phyloP scores from a whole-genome alignment of 2,113 vertebrate species.

The Deroptyus accipitrinus region DNA sequence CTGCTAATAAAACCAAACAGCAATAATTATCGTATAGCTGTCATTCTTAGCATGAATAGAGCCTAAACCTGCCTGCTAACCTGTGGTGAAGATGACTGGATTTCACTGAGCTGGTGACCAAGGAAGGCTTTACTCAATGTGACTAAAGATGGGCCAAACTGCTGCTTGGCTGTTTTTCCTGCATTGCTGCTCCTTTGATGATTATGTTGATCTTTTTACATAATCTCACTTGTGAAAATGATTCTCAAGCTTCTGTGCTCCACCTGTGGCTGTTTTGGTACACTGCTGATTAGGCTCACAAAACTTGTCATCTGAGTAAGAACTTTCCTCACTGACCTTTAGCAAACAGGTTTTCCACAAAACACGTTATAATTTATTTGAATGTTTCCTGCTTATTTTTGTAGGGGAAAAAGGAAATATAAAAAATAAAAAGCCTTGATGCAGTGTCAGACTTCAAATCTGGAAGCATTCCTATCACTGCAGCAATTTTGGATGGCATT shows the following conservation, averaged over 20 bases:
- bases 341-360: neutral
- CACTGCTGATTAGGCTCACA: neutral
- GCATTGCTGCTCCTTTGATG: neutral
- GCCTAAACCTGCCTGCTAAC: neutral
- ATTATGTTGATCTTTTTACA: neutral
- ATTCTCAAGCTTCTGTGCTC: neutral
- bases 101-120: neutral
- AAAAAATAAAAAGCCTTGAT: fast-evolving
- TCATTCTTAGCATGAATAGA: neutral
- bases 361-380: neutral
- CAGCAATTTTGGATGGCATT: neutral
- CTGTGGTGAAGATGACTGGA: neutral
- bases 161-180: neutral
- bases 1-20: neutral
- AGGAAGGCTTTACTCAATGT: neutral
- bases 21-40: neutral
- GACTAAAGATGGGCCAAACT: neutral
- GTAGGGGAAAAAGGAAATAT: fast-evolving
- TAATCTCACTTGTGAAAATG: neutral
- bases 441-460: neutral
- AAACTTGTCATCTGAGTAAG: neutral
- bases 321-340: neutral
- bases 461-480: neutral
- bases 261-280: neutral
- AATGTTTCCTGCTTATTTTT: neutral